Conservation (phyloP, 1,140 invertebrate genomes). For the Danaus melanippus region DNA sequence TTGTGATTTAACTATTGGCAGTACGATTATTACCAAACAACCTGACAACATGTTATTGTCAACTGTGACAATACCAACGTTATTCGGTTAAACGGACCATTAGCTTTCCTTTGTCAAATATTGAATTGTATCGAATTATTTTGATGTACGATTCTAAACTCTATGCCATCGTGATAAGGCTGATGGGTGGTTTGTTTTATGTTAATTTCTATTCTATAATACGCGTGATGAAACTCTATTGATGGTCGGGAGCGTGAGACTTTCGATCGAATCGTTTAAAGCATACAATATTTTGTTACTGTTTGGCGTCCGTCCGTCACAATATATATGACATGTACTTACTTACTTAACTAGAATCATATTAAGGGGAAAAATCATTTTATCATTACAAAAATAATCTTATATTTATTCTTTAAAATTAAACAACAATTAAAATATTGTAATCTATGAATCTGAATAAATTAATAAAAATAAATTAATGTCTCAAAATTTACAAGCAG, state of each 20-base stretch:
- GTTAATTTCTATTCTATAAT: slow-evolving; percentile 38
- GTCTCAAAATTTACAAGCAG: too few species aligned
- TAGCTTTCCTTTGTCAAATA: slow-evolving; percentile 46
- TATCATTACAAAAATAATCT: too few species aligned
- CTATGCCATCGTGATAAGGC: slow-evolving; percentile 24
- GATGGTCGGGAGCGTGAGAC: slow-evolving; percentile 34
- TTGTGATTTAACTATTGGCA: too few species aligned
- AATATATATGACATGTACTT: too few species aligned
- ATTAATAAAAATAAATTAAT: too few species aligned
- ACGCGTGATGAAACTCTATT: slow-evolving; percentile 37
- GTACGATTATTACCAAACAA: slow-evolving; percentile 27
- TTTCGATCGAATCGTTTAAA: slow-evolving; percentile 22
- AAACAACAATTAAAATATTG: too few species aligned
- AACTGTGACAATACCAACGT: slow-evolving; percentile 29
- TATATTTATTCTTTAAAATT: too few species aligned
- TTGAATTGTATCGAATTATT: slow-evolving; percentile 21
- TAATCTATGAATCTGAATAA: too few species aligned
- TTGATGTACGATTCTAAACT: slow-evolving; percentile 21
- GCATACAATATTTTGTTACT: background rate
- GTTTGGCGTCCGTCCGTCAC: too few species aligned
- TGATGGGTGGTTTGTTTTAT: slow-evolving; percentile 28
- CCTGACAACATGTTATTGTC: slow-evolving; percentile 42
- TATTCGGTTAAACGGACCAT: slow-evolving; percentile 50
- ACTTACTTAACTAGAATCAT: too few species aligned
- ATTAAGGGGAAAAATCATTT: too few species aligned